These are phyloP conservation scores for Serilophus lunatus DNA, from an alignment of 2,113 vertebrate genomes.

Conservation along the genomic window DNA sequence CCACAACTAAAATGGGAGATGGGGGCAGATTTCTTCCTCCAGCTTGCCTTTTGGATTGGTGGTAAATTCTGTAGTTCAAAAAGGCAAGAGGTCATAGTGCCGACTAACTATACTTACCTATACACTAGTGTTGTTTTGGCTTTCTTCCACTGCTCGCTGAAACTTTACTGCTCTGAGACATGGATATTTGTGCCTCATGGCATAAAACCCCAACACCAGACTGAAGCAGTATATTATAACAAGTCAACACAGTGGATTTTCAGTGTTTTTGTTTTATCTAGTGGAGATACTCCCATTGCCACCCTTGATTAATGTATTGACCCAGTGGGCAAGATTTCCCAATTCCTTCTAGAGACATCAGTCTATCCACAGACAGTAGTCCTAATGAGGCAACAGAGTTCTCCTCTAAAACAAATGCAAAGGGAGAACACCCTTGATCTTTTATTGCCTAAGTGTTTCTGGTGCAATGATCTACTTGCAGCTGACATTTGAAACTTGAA, in stretches of 20 bases:
- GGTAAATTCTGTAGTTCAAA: neutral
- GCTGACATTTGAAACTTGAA: conserved; percentile 66
- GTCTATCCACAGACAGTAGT: neutral
- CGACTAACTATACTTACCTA: neutral
- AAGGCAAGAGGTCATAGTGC: neutral
- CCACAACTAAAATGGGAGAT: neutral
- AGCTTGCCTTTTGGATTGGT: neutral
- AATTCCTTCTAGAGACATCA: neutral
- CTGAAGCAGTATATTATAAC: neutral
- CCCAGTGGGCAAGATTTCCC: neutral
- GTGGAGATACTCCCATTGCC: neutral
- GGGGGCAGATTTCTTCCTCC: neutral
- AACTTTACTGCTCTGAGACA: neutral
- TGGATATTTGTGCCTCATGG: neutral
- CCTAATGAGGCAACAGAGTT: neutral
- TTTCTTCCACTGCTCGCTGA: neutral
- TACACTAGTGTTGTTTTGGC: neutral
- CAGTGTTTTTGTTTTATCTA: neutral
- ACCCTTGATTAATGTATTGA: neutral
- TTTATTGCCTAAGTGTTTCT: conserved; percentile 36
- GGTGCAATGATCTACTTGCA: conserved; percentile 46
- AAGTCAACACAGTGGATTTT: neutral
- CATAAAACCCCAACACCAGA: neutral
- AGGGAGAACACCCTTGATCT: conserved; percentile 35
- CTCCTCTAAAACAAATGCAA: conserved; percentile 3